These are phyloP conservation scores for Antheraea pernyi DNA, from an alignment of 1,140 invertebrate genomes.

Conservation along the genomic window DNA sequence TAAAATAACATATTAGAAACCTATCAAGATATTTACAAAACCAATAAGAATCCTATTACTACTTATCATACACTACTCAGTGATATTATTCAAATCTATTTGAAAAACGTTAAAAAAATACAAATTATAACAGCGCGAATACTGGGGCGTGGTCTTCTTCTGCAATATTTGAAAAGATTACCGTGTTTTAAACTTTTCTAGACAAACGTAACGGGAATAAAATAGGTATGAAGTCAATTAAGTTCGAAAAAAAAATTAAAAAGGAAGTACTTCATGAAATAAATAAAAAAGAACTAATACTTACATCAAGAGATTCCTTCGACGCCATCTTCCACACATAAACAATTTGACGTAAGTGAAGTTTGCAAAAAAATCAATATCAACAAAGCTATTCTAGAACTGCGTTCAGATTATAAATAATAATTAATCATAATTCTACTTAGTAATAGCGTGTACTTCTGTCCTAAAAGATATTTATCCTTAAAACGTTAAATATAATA, in stretches of 20 bases:
- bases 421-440: not conserved
- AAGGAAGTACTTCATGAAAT: slow-evolving; percentile 9
- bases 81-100: slow-evolving; percentile 13
- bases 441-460: too few species aligned
- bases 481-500: too few species aligned
- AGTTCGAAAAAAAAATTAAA: slow-evolving; percentile 1
- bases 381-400: slow-evolving; percentile 5
- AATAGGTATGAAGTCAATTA: not conserved
- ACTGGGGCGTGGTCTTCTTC: slow-evolving; percentile 41
- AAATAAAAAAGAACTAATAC: slow-evolving; percentile 44
- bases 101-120: slow-evolving; percentile 24
- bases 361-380: slow-evolving; percentile 55
- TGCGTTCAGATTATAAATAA: not conserved
- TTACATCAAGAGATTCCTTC: slow-evolving; percentile 75
- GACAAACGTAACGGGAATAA: not conserved
- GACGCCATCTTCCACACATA: slow-evolving; percentile 75
- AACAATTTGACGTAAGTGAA: slow-evolving; percentile 51
- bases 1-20: slow-evolving; percentile 10
- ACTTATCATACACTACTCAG: not conserved
- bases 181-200: not conserved
- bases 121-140: slow-evolving; percentile 22
- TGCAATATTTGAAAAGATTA: slow-evolving; percentile 7
- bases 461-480: too few species aligned
- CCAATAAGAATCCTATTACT: not conserved
- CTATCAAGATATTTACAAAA: not conserved